Conservation (phyloP, 2,888 invertebrate genomes). For the Eupithecia inturbata region DNA sequence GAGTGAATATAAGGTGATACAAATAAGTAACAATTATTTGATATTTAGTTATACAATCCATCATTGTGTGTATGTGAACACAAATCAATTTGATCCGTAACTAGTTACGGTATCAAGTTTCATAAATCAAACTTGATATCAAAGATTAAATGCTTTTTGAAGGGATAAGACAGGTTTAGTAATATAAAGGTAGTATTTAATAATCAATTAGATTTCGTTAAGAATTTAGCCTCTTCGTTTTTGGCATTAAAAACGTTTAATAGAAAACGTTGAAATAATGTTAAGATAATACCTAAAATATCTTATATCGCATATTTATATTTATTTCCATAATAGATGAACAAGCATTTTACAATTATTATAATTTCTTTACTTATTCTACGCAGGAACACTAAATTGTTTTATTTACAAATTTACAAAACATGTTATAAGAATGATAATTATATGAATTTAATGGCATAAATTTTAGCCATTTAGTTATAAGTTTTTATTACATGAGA, state of each 20-base stretch:
- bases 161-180: not conserved
- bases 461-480: slow-evolving; percentile 35
- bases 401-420: slow-evolving; percentile 21
- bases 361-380: not conserved
- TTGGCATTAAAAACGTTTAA: not conserved
- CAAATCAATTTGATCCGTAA: slow-evolving; percentile 52
- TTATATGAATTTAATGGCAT: slow-evolving; percentile 41
- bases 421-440: slow-evolving; percentile 21
- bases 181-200: not conserved
- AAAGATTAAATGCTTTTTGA: slow-evolving; percentile 39
- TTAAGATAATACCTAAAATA: not conserved
- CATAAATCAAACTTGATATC: slow-evolving; percentile 48
- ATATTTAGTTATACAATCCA: slow-evolving; percentile 40
- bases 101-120: slow-evolving; percentile 58
- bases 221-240: not conserved
- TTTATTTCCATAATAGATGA: not conserved
- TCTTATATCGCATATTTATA: not conserved
- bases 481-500: not conserved
- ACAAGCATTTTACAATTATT: not conserved
- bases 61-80: slow-evolving; percentile 42
- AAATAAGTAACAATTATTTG: slow-evolving; percentile 41
- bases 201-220: not conserved
- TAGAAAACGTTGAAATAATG: not conserved
- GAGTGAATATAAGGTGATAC: slow-evolving; percentile 40
- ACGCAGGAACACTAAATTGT: slow-evolving; percentile 4